Base-by-base conservation (phyloP, 1,140 invertebrate genomes). In the Protaetia brevitarsis region DNA sequence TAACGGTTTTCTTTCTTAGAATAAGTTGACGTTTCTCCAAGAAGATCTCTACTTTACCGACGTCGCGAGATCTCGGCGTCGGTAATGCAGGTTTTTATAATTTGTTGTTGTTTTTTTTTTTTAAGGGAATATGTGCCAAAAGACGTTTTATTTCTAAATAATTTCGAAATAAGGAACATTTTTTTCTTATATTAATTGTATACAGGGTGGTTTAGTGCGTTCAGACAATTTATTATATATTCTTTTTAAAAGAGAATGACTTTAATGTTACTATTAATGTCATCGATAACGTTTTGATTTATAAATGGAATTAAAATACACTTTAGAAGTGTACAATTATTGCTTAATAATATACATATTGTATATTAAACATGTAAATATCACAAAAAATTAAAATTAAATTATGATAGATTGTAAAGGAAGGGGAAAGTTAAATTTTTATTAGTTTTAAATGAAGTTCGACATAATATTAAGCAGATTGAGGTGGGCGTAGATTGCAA, bases 321-420 rank as follows among this genome's bases (percentile, higher is more conserved):
- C 75, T 76, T 76, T 72, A 75, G 58, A 76, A 76, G 75, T 77
- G 75, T 68, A 71, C 61, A 62, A 74, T 70, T 74, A 73, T 67
- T 69, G 69, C 66, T 59, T 26, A 63, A 63, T 63, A 63, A 6
- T 21, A 37, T 16, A 7, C 16, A 37, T 37, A 41, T 41, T 13
- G 19, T 63, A 37, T 41, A 37, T 63, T 63, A 10, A 23, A 13
- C 6, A 37, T 41, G n/a, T 6, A 45, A 45, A 19, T 19, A 45
- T 45, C 6, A 45, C 8, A 16, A 4, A 45, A 45, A 45, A 45
- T n/a, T n/a, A n/a, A n/a, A n/a, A n/a, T n/a, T n/a, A n/a, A n/a
- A n/a, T n/a, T n/a, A n/a, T n/a, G n/a, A n/a, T n/a, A n/a, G n/a
- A n/a, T n/a, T n/a, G n/a, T n/a, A n/a, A n/a, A n/a, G n/a, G n/a